Conservation (phyloP, 2,888 invertebrate genomes). For the Lamellibrachia columna region DNA sequence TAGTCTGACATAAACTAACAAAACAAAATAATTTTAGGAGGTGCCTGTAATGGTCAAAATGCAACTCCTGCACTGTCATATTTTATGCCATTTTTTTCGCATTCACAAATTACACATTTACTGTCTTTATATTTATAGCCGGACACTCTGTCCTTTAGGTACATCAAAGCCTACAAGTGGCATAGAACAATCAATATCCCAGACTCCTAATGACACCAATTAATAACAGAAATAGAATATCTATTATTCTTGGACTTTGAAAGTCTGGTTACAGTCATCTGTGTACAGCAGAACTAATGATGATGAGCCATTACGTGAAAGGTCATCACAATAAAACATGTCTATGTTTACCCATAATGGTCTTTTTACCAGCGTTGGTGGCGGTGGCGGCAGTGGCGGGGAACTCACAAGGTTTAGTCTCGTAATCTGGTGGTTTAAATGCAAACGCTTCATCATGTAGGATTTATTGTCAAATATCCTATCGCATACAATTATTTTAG, state of each 20-base stretch:
- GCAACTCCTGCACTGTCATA: neutral
- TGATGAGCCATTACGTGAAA: neutral
- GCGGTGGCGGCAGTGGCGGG: neutral
- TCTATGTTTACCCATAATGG: neutral
- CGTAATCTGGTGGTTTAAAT: neutral
- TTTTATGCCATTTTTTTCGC: neutral
- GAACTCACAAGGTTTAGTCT: neutral
- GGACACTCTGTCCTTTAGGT: neutral
- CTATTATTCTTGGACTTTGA: neutral
- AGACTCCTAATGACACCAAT: slow-evolving; percentile 5
- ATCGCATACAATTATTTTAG: too few relatives aligned
- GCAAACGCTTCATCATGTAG: too few relatives aligned
- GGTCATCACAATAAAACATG: neutral
- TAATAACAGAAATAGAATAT: neutral
- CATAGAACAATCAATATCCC: neutral
- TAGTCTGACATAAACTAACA: too few relatives aligned
- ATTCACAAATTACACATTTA: neutral
- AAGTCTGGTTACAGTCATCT: neutral
- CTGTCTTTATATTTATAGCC: neutral
- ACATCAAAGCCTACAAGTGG: neutral
- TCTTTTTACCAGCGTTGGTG: neutral
- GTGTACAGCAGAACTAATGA: neutral
- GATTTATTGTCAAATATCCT: too few relatives aligned
- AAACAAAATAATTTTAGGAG: neutral
- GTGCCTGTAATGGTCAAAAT: too few relatives aligned